Base-by-base conservation (phyloP, 2,113 vertebrate species). In the Bombycilla garrulus region DNA sequence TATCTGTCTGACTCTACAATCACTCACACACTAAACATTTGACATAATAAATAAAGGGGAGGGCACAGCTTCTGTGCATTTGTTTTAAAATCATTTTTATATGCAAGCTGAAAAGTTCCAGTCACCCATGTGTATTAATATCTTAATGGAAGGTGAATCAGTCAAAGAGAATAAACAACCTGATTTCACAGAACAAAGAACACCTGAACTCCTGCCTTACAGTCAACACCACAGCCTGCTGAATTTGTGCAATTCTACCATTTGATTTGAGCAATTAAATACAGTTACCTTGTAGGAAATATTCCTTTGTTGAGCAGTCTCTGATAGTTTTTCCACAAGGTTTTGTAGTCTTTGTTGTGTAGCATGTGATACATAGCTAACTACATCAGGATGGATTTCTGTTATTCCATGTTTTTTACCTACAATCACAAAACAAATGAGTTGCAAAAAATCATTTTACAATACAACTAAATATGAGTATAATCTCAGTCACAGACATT, bases 291-390 rank as follows among this genome's bases (percentile, higher is more conserved):
- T 99, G 38, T 98, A 99, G 35, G 97, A 98, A 73, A 98, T 96
- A 96, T 99, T 99, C 98, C 97, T 99, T 79, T 99, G 99, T 97
- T 99, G 99, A 72, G 99, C 99, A 11, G 98, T 98, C 81, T 99
- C 98, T 0, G 99, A 98, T 93, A 99, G 98, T 48, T 99, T 99
- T 90, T 99, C 99, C 83, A 99, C 97, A 15, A 99, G 97, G 96
- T 98, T 98, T 96, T 98, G 98, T 85, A 99, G 97, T 81, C 99
- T 97, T 72, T 99, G 98, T 88, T 99, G 98, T 9, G 99, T 98
- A 50, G 98, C 99, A 4, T 99, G 98, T 9, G 99, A 99, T 71
- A 99, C 98, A 0, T 98, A 99, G 86, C 98, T 98, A 94, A 99
- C 98, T 74, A 99, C 98, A 23, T 99, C 99, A 2, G 98, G 98